These are phyloP conservation scores for Drosophila cyrtoloma DNA, from an alignment of 2,888 invertebrate genomes.

Conservation along the genomic window DNA sequence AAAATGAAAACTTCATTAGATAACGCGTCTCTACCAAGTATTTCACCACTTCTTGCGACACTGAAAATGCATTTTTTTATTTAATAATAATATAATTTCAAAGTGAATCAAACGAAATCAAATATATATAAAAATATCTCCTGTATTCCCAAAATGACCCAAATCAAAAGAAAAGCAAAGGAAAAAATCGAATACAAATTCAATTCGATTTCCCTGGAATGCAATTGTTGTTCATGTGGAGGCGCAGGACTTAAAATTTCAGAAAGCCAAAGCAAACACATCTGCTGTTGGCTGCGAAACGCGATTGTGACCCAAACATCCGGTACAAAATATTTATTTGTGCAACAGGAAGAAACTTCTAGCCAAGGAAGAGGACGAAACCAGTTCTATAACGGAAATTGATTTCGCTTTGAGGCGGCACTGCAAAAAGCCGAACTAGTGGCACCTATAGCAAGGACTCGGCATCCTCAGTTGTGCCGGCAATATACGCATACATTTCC, in stretches of 20 bases:
- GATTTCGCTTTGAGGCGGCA: slow-evolving; percentile 71
- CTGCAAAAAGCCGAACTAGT: slow-evolving; percentile 16
- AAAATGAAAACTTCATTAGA: not conserved
- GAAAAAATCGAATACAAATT: slow-evolving; percentile 5
- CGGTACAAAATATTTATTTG: slow-evolving; percentile 79
- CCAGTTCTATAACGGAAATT: slow-evolving; percentile 71
- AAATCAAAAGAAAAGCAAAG: not conserved
- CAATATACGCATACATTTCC: slow-evolving; percentile 74
- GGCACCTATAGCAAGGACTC: slow-evolving; percentile 30
- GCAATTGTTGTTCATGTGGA: slow-evolving; percentile 20
- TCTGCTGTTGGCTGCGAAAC: slow-evolving; percentile 15
- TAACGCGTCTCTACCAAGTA: not conserved
- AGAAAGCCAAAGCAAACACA: slow-evolving; percentile 7
- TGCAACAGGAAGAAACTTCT: slow-evolving; percentile 77
- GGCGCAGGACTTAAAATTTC: slow-evolving; percentile 40
- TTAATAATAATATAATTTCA: not conserved
- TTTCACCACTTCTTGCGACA: not conserved
- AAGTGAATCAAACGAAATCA: slow-evolving; percentile 14
- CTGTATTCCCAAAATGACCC: not conserved
- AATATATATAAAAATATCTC: not conserved
- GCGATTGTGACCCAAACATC: slow-evolving; percentile 77
- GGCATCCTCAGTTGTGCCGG: slow-evolving; percentile 15
- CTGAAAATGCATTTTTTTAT: not conserved
- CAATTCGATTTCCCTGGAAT: slow-evolving; percentile 27
- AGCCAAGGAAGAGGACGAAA: slow-evolving; percentile 45